Conservation (phyloP, 2,797 vertebrate genomes). For the Sebastes steindachneri region DNA sequence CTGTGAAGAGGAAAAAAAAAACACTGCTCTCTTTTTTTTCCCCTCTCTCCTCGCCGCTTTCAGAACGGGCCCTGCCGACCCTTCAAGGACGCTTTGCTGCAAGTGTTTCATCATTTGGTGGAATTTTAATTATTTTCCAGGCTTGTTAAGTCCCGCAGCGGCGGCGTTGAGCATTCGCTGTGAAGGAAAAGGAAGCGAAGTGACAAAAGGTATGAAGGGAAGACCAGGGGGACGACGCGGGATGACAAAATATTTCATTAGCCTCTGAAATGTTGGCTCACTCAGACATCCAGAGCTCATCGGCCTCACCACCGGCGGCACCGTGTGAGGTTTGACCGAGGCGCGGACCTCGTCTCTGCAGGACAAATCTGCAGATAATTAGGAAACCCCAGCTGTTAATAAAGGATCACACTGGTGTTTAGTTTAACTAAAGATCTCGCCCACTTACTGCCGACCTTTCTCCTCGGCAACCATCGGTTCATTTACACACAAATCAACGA, state of each 20-base stretch:
- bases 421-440: background rate
- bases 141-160: constrained; percentile 64
- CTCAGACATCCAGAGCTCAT: constrained; percentile 31
- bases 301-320: background rate
- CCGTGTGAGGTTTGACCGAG: constrained; percentile 2
- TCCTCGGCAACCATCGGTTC: background rate
- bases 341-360: background rate
- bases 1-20: constrained; percentile 51
- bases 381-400: constrained; percentile 8
- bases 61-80: constrained; percentile 63
- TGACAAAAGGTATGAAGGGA: constrained; percentile 64
- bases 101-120: constrained; percentile 81
- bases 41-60: constrained; percentile 40
- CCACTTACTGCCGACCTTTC: background rate
- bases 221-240: constrained; percentile 39
- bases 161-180: constrained; percentile 35
- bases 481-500: background rate
- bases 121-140: constrained; percentile 79
- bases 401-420: background rate
- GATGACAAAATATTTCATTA: constrained; percentile 76
- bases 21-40: background rate
- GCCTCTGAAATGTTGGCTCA: constrained; percentile 69
- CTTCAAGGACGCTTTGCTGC: constrained; percentile 77
- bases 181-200: constrained; percentile 62
- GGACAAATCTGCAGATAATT: constrained; percentile 39